Percentiles rank a stretch among this genome's conserved stretches.
Evolutionary conservation across 23 tunicate species (phyloP).

Genomic region (Styela clava): DNA sequence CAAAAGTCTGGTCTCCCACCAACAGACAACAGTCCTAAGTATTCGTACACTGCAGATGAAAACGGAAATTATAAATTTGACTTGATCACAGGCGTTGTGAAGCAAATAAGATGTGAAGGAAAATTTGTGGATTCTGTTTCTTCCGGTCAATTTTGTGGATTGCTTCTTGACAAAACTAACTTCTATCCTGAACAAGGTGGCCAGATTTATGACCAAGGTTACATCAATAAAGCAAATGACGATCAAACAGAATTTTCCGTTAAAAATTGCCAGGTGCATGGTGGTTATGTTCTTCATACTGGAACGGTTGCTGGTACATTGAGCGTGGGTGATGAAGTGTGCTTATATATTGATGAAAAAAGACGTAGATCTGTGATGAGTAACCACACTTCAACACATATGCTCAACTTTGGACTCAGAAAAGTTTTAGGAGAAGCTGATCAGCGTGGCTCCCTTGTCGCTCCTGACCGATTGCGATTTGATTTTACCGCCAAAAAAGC

Average conservation of each 20-base stretch:
- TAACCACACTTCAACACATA: conserved; percentile 90
- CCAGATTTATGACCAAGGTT: conserved; percentile 88
- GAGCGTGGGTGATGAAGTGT: conserved; percentile 61
- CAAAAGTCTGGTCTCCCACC: conserved; percentile 64
- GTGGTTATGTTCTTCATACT: conserved; percentile 94
- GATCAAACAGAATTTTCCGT: conserved; percentile 79
- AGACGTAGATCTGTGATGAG: conserved; percentile 70
- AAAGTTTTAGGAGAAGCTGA: conserved; percentile 89
- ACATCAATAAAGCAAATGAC: conserved; percentile 36
- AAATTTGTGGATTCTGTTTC: conserved; percentile 54
- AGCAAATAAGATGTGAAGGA: conserved; percentile 52
- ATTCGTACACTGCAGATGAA: conserved; percentile 51
- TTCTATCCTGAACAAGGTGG: conserved; percentile 99
- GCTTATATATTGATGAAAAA: conserved; percentile 57
- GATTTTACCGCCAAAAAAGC: conserved; percentile 96
- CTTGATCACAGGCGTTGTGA: conserved; percentile 28
- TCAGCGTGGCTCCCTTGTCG: conserved; percentile 94
- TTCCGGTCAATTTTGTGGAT: conserved; percentile 74
- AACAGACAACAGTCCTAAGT: conserved; percentile 74
- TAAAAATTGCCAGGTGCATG: conserved; percentile 91
- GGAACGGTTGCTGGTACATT: conserved; percentile 89
- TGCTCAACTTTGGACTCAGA: conserved; percentile 88
- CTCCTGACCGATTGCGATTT: conserved; percentile 85
- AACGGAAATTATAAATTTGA: conserved; percentile 53
- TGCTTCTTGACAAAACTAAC: conserved; percentile 72